These are phyloP conservation scores for Medauroidea extradentata DNA, from an alignment of 1,140 invertebrate genomes.

Conservation along the genomic window DNA sequence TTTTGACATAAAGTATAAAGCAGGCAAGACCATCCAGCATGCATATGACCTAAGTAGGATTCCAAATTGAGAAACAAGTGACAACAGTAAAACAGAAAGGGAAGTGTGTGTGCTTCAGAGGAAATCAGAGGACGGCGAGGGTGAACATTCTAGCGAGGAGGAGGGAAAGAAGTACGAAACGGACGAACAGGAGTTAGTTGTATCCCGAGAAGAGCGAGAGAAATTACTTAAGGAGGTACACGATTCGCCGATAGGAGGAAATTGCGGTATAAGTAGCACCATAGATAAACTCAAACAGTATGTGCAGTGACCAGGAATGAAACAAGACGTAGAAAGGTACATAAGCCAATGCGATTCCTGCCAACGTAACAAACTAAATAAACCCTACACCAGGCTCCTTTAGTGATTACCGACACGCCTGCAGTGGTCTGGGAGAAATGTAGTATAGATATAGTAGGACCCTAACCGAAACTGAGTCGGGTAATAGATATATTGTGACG, in stretches of 20 bases:
- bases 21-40: conserved; percentile 34
- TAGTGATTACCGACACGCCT: background rate
- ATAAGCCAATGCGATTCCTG: background rate
- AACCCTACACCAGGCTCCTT: background rate
- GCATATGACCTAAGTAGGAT: conserved; percentile 32
- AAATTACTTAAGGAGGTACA: background rate
- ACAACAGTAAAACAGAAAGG: too few species aligned
- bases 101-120: too few species aligned
- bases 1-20: conserved; percentile 42
- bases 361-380: background rate
- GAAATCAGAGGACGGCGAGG: too few species aligned
- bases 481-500: conserved; percentile 19
- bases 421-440: background rate
- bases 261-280: background rate
- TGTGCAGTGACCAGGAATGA: background rate
- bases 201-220: too few species aligned
- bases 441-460: conserved; percentile 17
- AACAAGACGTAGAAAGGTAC: background rate
- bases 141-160: too few species aligned
- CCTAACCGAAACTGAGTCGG: conserved; percentile 8
- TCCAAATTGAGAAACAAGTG: too few species aligned
- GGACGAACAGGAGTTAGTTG: too few species aligned
- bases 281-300: background rate
- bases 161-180: too few species aligned
- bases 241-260: background rate